Evolutionary conservation across 2,797 vertebrate species (phyloP), one percentile per base, ranked within the genome.

Genomic region (Manis pentadactyla): DNA sequence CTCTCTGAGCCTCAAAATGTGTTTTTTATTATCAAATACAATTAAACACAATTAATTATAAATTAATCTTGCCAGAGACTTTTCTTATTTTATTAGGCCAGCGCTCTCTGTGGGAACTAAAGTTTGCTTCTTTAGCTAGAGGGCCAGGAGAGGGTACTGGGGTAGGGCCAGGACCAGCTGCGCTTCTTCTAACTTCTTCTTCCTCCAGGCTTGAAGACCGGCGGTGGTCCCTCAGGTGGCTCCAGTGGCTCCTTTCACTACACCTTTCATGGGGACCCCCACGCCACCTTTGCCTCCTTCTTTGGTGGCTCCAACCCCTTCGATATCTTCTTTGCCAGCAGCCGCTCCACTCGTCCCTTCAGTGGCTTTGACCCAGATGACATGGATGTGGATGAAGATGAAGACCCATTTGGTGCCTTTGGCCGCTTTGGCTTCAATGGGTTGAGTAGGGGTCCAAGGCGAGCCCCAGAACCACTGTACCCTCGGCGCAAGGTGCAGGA

Each of bases 291-390:
- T 0, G 99, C 99, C 0, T 99, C 99, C 94, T 99, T 99, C 98
- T 99, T 99, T 0, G 99, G 99, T 5, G 99, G 99, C 97, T 99
- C 99, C 98, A 99, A 99, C 97, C 99, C 99, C 92, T 99, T 99
- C 0, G 99, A 99, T 98, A 99, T 99, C 98, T 99, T 99, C 98
- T 99, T 99, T 0, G 99, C 99, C 94, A 99, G 99, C 95, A 99
- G 99, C 96, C 99, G 99, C 23, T 98, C 98, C 7, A 98, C 98
- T 91, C 99, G 99, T 53, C 98, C 99, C 97, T 99, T 99, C 98
- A 99, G 99, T 31, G 99, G 99, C 89, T 99, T 99, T 96, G 99
- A 99, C 37, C 98, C 99, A 34, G 99, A 99, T 25, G 99, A 99
- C 79, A 98, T 99, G 98, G 99, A 99, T 97, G 98, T 99, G 0